phyloP scores from a whole-genome alignment of 2,113 vertebrate genomes.

The Cynoglossus semilaevis region DNA sequence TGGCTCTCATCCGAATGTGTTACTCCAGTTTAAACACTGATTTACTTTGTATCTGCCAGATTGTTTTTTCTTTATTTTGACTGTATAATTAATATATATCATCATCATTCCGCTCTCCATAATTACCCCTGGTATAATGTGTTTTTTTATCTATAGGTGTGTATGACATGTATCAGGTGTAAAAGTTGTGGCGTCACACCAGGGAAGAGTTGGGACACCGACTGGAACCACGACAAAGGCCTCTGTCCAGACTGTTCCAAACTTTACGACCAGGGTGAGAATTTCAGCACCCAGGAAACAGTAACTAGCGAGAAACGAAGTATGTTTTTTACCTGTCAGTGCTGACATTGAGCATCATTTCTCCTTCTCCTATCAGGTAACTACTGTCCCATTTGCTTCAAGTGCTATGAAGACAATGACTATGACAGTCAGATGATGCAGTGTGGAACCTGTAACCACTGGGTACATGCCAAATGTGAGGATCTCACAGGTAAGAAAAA shows the following conservation, averaged over 20 bases:
- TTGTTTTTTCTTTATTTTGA: too few species aligned
- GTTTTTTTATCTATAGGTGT: slow-evolving; percentile 74
- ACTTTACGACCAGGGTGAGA: slow-evolving; percentile 84
- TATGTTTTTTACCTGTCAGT: not conserved
- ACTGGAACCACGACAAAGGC: slow-evolving; percentile 87
- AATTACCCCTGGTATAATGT: not conserved
- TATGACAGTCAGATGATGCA: slow-evolving; percentile 95
- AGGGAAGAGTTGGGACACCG: slow-evolving; percentile 85
- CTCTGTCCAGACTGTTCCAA: slow-evolving; percentile 87
- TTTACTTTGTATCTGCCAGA: not conserved
- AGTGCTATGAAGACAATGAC: slow-evolving; percentile 91
- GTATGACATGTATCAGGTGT: slow-evolving; percentile 88
- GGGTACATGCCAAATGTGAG: slow-evolving; percentile 92
- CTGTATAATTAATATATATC: too few species aligned
- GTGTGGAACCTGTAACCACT: slow-evolving; percentile 89
- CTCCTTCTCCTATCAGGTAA: slow-evolving; percentile 74
- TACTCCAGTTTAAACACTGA: too few species aligned
- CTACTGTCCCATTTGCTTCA: slow-evolving; percentile 91
- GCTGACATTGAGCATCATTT: not conserved
- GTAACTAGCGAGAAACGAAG: not conserved
- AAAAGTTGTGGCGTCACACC: slow-evolving; percentile 90
- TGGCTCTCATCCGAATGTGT: too few species aligned
- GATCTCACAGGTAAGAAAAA: slow-evolving; percentile 81
- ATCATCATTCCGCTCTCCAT: too few species aligned
- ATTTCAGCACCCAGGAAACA: not conserved